Conservation (phyloP, 2,113 vertebrate genomes). For the Pholis gunnellus region DNA sequence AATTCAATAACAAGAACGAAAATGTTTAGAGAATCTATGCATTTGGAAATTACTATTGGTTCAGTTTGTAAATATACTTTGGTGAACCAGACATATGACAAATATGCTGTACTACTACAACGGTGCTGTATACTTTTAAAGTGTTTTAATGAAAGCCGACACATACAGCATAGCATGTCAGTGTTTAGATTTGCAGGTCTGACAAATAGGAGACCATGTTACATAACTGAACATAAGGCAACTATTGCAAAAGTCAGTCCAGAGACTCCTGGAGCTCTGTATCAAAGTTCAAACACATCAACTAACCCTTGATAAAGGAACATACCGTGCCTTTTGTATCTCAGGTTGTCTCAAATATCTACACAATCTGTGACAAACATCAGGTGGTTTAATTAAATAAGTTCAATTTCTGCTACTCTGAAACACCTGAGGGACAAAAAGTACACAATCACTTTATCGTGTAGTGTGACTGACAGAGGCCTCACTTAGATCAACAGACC, state of each 20-base stretch:
- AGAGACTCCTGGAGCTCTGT: slow-evolving; percentile 61
- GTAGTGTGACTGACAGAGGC: background rate
- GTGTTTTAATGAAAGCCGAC: background rate
- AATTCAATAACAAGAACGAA: background rate
- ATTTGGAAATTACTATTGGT: background rate
- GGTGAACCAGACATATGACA: background rate
- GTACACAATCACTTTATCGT: background rate
- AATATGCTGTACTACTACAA: background rate
- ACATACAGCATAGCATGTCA: background rate
- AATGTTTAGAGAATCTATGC: background rate
- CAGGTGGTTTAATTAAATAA: background rate
- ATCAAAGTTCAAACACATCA: slow-evolving; percentile 69
- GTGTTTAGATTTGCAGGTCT: slow-evolving; percentile 30
- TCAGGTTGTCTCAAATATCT: background rate
- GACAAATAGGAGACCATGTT: slow-evolving; percentile 56
- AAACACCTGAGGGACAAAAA: background rate
- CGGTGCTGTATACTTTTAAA: background rate
- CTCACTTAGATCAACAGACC: background rate
- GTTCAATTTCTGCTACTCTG: background rate
- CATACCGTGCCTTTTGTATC: slow-evolving; percentile 6
- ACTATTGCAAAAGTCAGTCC: slow-evolving; percentile 61
- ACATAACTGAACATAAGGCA: slow-evolving; percentile 50
- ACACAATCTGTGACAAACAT: background rate
- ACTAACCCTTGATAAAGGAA: slow-evolving; percentile 54
- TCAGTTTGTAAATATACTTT: background rate